These are phyloP conservation scores for Drosophila ohnishii DNA, from an alignment of 1,140 invertebrate genomes.

Conservation along the genomic window DNA sequence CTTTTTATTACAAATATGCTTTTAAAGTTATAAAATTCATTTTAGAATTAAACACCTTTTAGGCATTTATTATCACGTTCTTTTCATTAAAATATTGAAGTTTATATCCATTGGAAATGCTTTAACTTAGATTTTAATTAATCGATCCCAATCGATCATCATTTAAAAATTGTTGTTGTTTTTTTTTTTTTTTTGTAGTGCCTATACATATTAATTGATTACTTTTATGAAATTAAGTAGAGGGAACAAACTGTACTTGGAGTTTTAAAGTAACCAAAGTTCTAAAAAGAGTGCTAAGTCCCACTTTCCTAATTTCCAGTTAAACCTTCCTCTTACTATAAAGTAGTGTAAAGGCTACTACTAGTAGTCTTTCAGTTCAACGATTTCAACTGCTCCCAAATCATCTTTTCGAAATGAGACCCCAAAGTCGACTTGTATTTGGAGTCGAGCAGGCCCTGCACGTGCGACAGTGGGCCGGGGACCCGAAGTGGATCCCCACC, in stretches of 20 bases:
- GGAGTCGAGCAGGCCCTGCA: conserved; percentile 1
- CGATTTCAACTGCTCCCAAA: background rate
- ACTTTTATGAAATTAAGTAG: background rate
- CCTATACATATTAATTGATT: conserved; percentile 2
- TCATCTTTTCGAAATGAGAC: background rate
- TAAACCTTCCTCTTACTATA: background rate
- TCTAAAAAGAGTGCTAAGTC: background rate
- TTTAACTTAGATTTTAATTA: background rate
- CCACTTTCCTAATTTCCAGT: background rate
- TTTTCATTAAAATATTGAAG: background rate
- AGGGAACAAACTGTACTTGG: too few species aligned
- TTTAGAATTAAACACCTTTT: too few species aligned
- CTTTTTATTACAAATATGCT: background rate
- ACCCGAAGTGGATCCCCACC: background rate
- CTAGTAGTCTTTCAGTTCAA: background rate
- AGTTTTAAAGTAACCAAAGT: background rate
- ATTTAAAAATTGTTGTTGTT: too few species aligned
- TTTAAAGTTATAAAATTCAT: background rate
- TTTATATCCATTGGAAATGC: background rate
- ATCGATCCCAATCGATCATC: background rate
- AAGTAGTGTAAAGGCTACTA: background rate
- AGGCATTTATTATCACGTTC: background rate
- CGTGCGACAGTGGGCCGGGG: conserved; percentile 11
- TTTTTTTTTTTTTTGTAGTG: background rate
- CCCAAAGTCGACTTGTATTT: background rate